Evolutionary conservation across 2,797 vertebrate genomes (phyloP), one percentile per base, ranked within the genome.

Genomic region (Gobio occitaniae): DNA sequence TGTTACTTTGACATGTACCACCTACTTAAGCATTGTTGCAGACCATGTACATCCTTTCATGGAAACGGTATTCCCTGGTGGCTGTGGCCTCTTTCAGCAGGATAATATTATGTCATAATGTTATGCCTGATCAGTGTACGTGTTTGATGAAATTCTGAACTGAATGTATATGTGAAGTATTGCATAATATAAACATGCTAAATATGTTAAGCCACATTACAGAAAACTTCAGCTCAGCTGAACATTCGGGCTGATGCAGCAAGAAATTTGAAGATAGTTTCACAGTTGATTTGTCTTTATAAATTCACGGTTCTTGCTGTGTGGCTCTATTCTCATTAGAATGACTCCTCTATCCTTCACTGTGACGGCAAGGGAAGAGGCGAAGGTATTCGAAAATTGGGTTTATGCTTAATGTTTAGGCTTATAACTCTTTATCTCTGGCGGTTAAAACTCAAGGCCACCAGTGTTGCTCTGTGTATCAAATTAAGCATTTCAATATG

Each of bases 401-500:
- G 38, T 44, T 61, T 61, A 38, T 13, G 7, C 25, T 13, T 44
- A 16, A 19, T 19, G 1, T 50, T 74, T 50, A 74, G 25, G 47
- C 25, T 38, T 36, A 56, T 59, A 21, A 50, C n/a, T 71, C 15
- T 19, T 11, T 81, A 19, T 61, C 38, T 72, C 17, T 72, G 21
- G 25, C 63, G 54, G 36, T 9, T 71, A 29, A 72, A 74, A 48
- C 19, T 21, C 54, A 72, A 48, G 68, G 68, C 36, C 48, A 59
- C 71, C n/a, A 29, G 13, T 59, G 66, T 75, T 83, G 21, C 44
- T 63, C 41, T 13, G 52, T 59, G 41, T 63, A 32, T 74, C 70
- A 82, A 74, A 82, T 74, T 36, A 71, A 21, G 29, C 29, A 61
- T 63, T 82, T 74, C 3, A 11, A 21, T 59, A 71, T 6, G 47